Evolutionary conservation across 2,888 invertebrate species (phyloP), one percentile per base, ranked within the genome.

Genomic region (Drosophila engyochracea): DNA sequence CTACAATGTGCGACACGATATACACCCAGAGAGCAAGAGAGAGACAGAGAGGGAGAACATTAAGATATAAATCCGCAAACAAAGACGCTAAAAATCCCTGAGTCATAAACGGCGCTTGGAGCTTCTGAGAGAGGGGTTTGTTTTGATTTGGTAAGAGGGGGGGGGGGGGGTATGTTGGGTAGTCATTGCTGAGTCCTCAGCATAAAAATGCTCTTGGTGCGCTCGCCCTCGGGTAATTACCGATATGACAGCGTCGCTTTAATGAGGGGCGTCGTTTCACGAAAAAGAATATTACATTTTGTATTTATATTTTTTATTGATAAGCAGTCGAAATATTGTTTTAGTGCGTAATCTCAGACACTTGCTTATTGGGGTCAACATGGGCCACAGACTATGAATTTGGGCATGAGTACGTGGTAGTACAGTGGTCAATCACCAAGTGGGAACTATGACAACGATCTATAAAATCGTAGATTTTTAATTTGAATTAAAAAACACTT

Each of bases 41-140:
- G 37, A 28, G 37, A n/a, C 25, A 4, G 37, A 28, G 37, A 19
- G 35, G 6, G 63, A 80, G 70, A 81, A 76, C 76, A 74, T 71
- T 68, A 71, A 81, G 59, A 68, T 70, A 71, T 47, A 47, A 69
- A 59, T 68, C 25, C 30, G 22, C 9, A 59, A 80, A 73, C 72
- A 73, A 81, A 73, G 65, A 41, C 62, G 49, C 37, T 49, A 22
- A 37, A 74, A 70, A 57, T 66, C 70, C 82, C 82, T 81, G 81
- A 81, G 63, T 81, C 81, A 81, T 82, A 81, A 73, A 63, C 37
- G 58, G 52, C 57, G 78, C 70, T 70, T 76, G 54, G 28, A 25
- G 12, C 19, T 25, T 37, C 12, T 7, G 19, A 7, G 55, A 7
- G 28, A 37, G 37, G n/a, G 25, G 28, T 25, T 25, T 47, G 47